phyloP scores from a whole-genome alignment of 2,888 invertebrate genomes.

The Pilophorus perplexus region DNA sequence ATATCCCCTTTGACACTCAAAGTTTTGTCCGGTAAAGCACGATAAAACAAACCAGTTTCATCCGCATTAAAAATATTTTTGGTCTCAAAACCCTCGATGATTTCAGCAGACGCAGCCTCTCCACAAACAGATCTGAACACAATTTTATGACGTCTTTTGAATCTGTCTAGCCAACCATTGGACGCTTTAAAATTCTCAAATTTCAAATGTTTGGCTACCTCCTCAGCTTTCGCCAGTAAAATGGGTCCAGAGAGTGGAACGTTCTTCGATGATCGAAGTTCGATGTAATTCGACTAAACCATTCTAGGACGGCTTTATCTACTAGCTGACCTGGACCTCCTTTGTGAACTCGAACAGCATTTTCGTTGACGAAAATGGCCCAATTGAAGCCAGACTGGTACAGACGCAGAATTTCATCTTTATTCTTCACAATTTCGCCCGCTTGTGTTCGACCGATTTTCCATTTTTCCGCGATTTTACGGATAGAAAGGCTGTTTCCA shows the following conservation, averaged over 20 bases:
- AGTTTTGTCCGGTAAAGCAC: constrained; percentile 49
- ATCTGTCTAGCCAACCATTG: constrained; percentile 29
- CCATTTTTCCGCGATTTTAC: background rate
- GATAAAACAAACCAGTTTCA: constrained; percentile 21
- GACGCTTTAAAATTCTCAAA: constrained; percentile 14
- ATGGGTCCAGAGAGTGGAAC: constrained; percentile 23
- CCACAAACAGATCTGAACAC: constrained; percentile 9
- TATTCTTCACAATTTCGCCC: background rate
- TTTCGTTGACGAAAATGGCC: background rate
- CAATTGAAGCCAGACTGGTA: background rate
- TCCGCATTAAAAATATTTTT: constrained; percentile 19
- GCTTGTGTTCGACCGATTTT: background rate
- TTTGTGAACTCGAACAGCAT: background rate
- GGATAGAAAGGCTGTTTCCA: background rate
- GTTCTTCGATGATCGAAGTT: too few relatives aligned
- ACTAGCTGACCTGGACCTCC: background rate
- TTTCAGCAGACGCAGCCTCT: constrained; percentile 1
- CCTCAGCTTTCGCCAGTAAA: constrained; percentile 9
- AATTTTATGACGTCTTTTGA: constrained; percentile 6
- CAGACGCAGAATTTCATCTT: background rate
- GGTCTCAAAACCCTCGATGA: background rate
- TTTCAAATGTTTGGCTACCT: background rate
- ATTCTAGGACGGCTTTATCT: constrained; percentile 1
- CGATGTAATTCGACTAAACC: background rate
- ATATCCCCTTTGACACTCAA: constrained; percentile 47